Base-by-base conservation (phyloP, 2,797 vertebrate genomes). In the Ibycter americanus region DNA sequence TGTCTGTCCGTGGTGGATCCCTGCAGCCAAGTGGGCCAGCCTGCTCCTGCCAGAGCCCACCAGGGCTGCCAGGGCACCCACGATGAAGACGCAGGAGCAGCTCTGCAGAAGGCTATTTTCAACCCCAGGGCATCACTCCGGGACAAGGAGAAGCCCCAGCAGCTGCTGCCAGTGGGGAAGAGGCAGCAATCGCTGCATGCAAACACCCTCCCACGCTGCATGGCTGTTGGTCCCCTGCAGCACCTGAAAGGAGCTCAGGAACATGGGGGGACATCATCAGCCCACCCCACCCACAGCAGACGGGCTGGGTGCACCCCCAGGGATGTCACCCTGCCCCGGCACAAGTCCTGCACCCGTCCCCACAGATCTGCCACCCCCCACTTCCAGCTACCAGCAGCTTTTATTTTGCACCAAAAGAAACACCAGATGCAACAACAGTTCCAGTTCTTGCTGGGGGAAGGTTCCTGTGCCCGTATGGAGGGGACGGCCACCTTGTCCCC, bases 351-450 rank as follows among this genome's bases (percentile, higher is more conserved):
- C 31, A 4, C 27, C 59, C 22, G 6, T 8, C 9, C 47, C 56
- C 54, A 66, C 49, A 40, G 19, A 54, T 15, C 65, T 15, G 1
- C 21, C 22, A 11, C 6, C 73, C 79, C 59, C 11, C 3, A 2
- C 23, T 63, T 71, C 68, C 93, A 91, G 91, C 93, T 79, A 52
- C 80, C 92, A 93, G 94, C 93, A 89, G 89, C 87, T 93, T 96
- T 96, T 77, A 94, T 96, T 95, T 85, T 25, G 21, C 68, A 86
- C 47, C 63, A 22, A 34, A 68, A 65, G 21, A 2, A 74, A 49
- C 73, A 81, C 4, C 36, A 25, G 91, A 40, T 1, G 54, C 11
- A 46, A 25, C 87, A 26, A 31, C 20, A 42, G 67, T 32, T 25
- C 59, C 1, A 4, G 49, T 8, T 47, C 32, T 1, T 14, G 15